These are phyloP conservation scores for Drosophila lacteicornis DNA, from an alignment of 1,140 invertebrate genomes.

Conservation along the genomic window DNA sequence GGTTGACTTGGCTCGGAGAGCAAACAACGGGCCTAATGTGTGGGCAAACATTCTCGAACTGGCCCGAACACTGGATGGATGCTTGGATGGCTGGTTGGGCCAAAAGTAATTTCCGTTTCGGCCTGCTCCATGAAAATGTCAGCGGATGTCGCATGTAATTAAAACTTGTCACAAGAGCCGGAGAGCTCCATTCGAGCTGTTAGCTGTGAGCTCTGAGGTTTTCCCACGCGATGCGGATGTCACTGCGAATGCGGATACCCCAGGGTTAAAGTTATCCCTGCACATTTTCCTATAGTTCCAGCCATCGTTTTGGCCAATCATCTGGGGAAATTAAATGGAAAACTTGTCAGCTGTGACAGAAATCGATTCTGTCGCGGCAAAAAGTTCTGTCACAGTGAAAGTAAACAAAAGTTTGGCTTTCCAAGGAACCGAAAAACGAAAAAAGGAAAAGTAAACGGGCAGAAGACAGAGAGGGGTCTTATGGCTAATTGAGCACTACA, in stretches of 20 bases:
- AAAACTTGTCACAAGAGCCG: conserved; percentile 73
- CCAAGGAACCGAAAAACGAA: neutral
- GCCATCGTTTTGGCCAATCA: conserved; percentile 39
- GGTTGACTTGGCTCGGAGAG: neutral
- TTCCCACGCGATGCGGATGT: conserved; percentile 54
- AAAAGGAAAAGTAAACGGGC: neutral
- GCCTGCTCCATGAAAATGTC: conserved; percentile 34
- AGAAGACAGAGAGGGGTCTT: conserved; percentile 3
- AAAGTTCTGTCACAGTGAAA: conserved; percentile 41
- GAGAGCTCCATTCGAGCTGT: conserved; percentile 15
- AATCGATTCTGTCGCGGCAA: conserved; percentile 33
- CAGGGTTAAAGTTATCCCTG: conserved; percentile 49
- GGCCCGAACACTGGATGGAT: conserved; percentile 25
- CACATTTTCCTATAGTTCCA: conserved; percentile 17
- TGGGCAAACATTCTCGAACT: conserved; percentile 56
- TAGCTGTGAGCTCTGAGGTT: conserved; percentile 6
- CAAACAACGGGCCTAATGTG: conserved; percentile 54
- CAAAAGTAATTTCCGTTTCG: conserved; percentile 74
- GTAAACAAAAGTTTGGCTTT: conserved; percentile 25
- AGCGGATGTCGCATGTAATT: conserved; percentile 70
- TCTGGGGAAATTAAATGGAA: conserved; percentile 66
- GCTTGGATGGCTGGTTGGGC: conserved; percentile 25
- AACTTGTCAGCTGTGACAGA: conserved; percentile 44
- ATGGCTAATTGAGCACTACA: conserved; percentile 52
- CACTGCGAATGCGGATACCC: conserved; percentile 46